Percentiles rank a stretch among this genome's conserved stretches.
Evolutionary conservation across 2,797 vertebrate genomes (phyloP).

Genomic region (Cichlasoma orientale): DNA sequence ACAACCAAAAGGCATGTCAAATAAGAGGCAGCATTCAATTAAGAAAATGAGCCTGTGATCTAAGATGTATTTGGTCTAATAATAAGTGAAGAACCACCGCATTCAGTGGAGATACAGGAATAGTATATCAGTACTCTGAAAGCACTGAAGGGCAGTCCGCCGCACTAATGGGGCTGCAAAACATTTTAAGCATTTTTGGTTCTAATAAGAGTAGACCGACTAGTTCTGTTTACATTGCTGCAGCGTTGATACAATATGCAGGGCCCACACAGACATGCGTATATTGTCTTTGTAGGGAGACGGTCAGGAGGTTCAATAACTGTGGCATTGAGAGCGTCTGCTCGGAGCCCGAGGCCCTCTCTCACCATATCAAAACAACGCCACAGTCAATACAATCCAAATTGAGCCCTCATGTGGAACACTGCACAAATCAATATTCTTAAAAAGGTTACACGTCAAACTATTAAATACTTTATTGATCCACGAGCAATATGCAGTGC

Average conservation of each 20-base stretch:
- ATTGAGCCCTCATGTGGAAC: conserved; percentile 80
- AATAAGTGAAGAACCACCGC: not conserved
- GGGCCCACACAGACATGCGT: conserved; percentile 35
- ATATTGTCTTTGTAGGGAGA: conserved; percentile 65
- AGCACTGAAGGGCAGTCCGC: not conserved
- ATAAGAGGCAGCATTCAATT: not conserved
- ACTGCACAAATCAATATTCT: conserved; percentile 81
- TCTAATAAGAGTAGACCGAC: conserved; percentile 17
- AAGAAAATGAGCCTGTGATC: not conserved
- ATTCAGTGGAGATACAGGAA: not conserved
- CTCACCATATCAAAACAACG: conserved; percentile 81
- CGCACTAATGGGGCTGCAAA: conserved; percentile 17
- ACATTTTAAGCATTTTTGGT: conserved; percentile 20
- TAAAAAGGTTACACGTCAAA: conserved; percentile 87
- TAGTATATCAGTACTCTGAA: conserved; percentile 12
- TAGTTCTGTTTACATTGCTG: conserved; percentile 41
- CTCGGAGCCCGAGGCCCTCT: conserved; percentile 77
- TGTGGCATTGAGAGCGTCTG: conserved; percentile 75
- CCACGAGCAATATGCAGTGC: conserved; percentile 64
- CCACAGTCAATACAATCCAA: conserved; percentile 82
- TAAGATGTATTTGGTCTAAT: not conserved
- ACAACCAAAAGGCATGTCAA: not conserved
- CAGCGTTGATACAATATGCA: conserved; percentile 37
- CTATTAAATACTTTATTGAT: conserved; percentile 86
- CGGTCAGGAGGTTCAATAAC: conserved; percentile 83